phyloP scores from a whole-genome alignment of 2,888 invertebrate species.

The Amitus sp. region DNA sequence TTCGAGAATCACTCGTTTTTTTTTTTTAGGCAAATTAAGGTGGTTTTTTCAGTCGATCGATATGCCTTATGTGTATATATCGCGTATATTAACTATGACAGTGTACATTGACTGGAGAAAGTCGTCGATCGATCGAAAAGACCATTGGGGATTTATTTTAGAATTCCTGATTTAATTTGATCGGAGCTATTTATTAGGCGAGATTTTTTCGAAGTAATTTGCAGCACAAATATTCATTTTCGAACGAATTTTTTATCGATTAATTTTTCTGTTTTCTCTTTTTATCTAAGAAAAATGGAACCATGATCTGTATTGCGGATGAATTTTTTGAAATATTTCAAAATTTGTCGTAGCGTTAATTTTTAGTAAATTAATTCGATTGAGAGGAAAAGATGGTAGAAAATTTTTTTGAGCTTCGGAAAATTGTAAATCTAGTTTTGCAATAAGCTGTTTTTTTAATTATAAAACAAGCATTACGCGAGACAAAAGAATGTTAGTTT shows the following conservation, averaged over 20 bases:
- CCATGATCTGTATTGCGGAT: too few species aligned
- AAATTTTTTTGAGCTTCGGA: background rate
- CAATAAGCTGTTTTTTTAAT: too few species aligned
- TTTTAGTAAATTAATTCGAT: background rate
- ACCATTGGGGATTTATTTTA: constrained; percentile 16
- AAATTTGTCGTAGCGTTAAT: background rate
- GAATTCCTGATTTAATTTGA: constrained; percentile 20
- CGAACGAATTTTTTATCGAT: too few species aligned
- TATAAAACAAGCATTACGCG: constrained; percentile 32
- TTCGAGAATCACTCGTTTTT: background rate
- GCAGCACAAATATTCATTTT: constrained; percentile 20
- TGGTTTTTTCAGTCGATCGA: constrained; percentile 16
- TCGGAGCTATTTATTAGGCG: constrained; percentile 16
- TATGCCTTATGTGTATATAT: background rate
- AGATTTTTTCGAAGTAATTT: constrained; percentile 6
- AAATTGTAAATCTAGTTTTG: too few species aligned
- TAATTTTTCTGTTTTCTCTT: too few species aligned
- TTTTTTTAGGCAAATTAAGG: background rate
- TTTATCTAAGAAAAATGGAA: too few species aligned
- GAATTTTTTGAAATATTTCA: constrained; percentile 3
- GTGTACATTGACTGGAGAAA: background rate
- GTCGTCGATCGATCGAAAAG: constrained; percentile 3
- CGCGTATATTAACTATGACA: constrained; percentile 13
- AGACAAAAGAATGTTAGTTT: constrained; percentile 48
- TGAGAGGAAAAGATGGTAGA: background rate